Percentiles rank a stretch among this genome's conserved stretches.
Conservation (phyloP, 2,888 invertebrate species). For the Cephus runcator region DNA sequence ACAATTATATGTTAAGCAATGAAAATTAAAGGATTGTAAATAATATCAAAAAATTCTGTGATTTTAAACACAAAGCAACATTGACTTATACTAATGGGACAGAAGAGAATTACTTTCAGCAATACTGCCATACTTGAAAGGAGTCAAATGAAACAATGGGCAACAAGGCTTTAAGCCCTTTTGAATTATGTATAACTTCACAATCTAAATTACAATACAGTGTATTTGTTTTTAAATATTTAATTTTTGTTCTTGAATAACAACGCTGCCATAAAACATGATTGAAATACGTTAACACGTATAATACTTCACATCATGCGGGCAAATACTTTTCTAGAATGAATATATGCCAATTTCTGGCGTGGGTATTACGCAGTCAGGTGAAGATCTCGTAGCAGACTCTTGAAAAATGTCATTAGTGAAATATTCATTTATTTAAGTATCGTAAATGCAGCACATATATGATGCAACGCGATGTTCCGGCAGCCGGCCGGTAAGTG, state of each 20-base stretch:
- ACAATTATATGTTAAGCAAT: not conserved
- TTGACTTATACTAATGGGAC: not conserved
- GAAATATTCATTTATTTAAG: constrained; percentile 46
- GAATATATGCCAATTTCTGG: not conserved
- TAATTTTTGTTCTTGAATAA: constrained; percentile 37
- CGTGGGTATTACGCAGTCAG: not conserved
- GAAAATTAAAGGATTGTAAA: not conserved
- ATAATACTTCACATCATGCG: not conserved
- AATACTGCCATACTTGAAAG: not conserved
- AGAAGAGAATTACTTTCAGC: not conserved
- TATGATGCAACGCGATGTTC: constrained; percentile 37
- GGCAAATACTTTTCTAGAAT: not conserved
- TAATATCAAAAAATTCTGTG: not conserved
- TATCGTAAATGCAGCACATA: constrained; percentile 54
- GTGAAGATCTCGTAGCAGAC: not conserved
- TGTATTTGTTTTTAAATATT: constrained; percentile 16
- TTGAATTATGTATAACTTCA: constrained; percentile 25
- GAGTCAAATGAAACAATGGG: not conserved
- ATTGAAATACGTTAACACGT: constrained; percentile 1
- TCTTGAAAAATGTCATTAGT: constrained; percentile 17
- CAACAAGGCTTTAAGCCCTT: not conserved
- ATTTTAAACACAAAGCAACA: not conserved
- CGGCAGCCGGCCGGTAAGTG: constrained; percentile 37
- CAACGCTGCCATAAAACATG: constrained; percentile 25
- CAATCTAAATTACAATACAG: constrained; percentile 20